Percentiles rank a stretch among this genome's conserved stretches.
phyloP scores from a whole-genome alignment of 2,797 vertebrate species.

The Hippopotamyrus pictus region DNA sequence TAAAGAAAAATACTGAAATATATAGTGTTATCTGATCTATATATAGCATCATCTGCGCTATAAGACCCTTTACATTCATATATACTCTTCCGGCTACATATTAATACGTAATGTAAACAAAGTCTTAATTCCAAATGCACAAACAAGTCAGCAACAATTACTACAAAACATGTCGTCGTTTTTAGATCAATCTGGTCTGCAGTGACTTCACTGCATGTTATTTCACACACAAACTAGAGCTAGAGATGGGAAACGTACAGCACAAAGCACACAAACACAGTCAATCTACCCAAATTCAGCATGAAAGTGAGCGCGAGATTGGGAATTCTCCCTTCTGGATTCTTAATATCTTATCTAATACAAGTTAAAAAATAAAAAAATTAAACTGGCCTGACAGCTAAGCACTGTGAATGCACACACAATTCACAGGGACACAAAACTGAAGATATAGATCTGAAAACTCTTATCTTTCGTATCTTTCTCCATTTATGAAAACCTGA shows the following conservation, averaged over 20 bases:
- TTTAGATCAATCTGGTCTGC: background rate
- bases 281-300: slow-evolving; percentile 9
- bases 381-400: background rate
- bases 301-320: background rate
- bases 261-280: background rate
- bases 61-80: background rate
- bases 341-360: background rate
- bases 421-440: background rate
- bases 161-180: background rate
- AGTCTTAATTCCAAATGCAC: background rate
- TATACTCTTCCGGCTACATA: slow-evolving; percentile 18
- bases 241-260: background rate
- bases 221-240: background rate
- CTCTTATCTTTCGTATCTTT: background rate
- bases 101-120: slow-evolving; percentile 10
- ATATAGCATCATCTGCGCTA: background rate
- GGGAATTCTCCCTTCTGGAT: background rate
- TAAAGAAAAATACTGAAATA: background rate
- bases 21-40: background rate
- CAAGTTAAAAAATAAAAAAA: background rate
- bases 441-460: background rate
- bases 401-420: background rate
- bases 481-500: background rate
- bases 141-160: background rate
- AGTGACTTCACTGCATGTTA: background rate